These are phyloP conservation scores for Anarhynchus alexandrinus DNA, from an alignment of 2,113 vertebrate species.

Conservation along the genomic window DNA sequence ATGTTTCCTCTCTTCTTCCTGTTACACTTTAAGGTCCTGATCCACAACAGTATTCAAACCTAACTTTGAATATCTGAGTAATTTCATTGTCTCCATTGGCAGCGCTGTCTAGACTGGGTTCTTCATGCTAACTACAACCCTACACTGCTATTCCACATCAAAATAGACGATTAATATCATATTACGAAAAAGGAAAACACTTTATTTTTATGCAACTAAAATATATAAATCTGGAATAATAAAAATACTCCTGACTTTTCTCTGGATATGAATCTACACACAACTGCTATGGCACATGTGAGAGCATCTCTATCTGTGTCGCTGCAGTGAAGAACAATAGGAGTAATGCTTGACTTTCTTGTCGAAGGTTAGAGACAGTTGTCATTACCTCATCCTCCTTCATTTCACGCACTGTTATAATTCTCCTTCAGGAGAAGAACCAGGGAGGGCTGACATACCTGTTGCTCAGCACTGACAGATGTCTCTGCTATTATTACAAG, in stretches of 20 bases:
- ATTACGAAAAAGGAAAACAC: background rate
- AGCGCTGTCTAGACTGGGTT: background rate
- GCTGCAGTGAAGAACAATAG: background rate
- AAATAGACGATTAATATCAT: background rate
- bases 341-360: background rate
- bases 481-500: background rate
- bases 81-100: background rate
- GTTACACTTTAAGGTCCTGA: background rate
- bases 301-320: background rate
- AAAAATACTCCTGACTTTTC: background rate
- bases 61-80: background rate
- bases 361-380: background rate
- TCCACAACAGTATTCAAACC: background rate
- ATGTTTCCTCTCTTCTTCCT: background rate
- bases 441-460: background rate
- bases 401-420: background rate
- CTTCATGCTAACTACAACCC: background rate
- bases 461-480: conserved; percentile 14
- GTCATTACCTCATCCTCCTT: background rate
- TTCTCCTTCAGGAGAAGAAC: background rate
- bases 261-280: background rate
- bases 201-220: background rate
- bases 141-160: background rate
- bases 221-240: background rate
- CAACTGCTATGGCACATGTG: rapidly evolving